Conservation (phyloP, 64 coral and sea anemone genomes). For the Anthopleura sola region DNA sequence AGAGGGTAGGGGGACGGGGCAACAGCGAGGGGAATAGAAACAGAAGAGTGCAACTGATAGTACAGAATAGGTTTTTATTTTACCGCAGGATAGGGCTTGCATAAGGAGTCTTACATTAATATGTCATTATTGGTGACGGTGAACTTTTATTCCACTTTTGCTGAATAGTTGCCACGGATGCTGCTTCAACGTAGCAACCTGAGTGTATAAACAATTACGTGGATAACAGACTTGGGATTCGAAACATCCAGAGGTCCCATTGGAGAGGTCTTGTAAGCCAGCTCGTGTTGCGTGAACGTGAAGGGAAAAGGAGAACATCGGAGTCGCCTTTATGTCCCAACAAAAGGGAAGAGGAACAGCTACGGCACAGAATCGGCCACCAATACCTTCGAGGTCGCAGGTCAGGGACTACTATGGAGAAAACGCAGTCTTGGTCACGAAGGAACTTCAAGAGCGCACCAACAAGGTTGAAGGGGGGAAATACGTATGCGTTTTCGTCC, state of each 20-base stretch:
- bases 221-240: no score
- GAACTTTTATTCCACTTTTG: no score
- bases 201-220: no score
- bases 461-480: constrained; percentile 33
- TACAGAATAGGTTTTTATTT: no score
- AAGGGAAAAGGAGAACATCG: constrained; percentile 26
- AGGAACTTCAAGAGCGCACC: constrained; percentile 12
- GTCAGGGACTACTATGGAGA: constrained; percentile 29
- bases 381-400: neutral
- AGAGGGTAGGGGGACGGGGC: no score
- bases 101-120: no score
- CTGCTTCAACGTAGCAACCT: no score
- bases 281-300: neutral
- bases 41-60: no score
- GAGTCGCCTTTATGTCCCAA: neutral
- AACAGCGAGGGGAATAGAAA: no score
- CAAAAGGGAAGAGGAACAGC: neutral
- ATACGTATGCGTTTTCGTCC: constrained; percentile 29
- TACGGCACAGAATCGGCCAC: constrained; percentile 23
- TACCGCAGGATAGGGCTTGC: no score
- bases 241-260: constrained; percentile 52
- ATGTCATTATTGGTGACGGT: no score
- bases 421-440: neutral
- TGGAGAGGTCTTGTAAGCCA: constrained; percentile 10
- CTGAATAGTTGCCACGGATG: no score